Conservation (phyloP, 2,888 invertebrate species). For the Thecophora atra region DNA sequence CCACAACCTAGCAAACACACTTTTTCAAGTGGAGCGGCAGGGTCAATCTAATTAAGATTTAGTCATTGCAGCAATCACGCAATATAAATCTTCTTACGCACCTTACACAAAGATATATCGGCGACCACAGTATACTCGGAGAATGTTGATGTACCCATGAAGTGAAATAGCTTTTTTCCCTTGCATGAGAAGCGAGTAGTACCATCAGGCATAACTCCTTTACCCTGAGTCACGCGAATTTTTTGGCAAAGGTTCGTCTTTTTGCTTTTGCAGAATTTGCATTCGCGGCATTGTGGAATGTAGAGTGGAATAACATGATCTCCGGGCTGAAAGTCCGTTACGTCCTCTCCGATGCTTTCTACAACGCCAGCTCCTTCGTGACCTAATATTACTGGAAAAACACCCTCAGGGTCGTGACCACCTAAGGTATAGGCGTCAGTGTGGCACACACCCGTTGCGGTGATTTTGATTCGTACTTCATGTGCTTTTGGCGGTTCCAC, state of each 20-base stretch:
- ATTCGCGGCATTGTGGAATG: constrained; percentile 95
- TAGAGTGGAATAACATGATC: constrained; percentile 98
- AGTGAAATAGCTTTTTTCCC: constrained; percentile 83
- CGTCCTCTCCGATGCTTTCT: constrained; percentile 95
- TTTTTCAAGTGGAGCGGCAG: constrained; percentile 85
- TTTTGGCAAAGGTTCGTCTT: constrained; percentile 98
- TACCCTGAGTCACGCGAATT: constrained; percentile 86
- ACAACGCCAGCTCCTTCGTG: constrained; percentile 97
- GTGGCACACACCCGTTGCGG: constrained; percentile 87
- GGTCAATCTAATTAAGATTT: constrained; percentile 69
- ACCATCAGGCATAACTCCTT: constrained; percentile 92
- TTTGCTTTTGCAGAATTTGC: constrained; percentile 93
- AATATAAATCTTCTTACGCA: constrained; percentile 59
- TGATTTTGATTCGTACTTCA: constrained; percentile 86
- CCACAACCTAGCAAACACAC: constrained; percentile 93
- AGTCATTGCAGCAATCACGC: neutral
- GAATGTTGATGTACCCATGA: constrained; percentile 98
- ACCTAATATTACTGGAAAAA: constrained; percentile 88
- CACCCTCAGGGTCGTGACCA: constrained; percentile 90
- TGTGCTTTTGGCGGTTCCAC: constrained; percentile 94
- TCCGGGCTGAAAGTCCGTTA: constrained; percentile 85
- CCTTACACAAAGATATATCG: constrained; percentile 95
- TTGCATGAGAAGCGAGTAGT: constrained; percentile 77
- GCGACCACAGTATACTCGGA: constrained; percentile 93
- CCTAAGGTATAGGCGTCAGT: constrained; percentile 91